A percentile compares a stretch with the other conserved stretches of the same genome.
Conservation (phyloP, 2,113 vertebrate species). For the Empidonax alnorum region DNA sequence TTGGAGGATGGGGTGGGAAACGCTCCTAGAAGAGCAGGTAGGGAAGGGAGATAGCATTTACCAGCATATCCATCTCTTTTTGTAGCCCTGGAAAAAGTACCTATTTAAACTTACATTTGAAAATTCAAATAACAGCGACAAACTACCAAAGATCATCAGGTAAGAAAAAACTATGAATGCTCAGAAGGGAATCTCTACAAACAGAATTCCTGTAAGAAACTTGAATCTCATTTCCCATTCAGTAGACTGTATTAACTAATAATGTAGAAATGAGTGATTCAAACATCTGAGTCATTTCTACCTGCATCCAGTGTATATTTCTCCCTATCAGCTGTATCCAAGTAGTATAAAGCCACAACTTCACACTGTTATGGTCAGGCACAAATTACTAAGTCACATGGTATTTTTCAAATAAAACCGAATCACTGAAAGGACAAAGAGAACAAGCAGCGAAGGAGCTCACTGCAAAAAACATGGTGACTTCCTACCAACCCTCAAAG, state of each 20-base stretch:
- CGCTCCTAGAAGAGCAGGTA: neutral
- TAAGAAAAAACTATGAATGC: neutral
- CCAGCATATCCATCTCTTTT: neutral
- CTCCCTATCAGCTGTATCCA: slow-evolving; percentile 12
- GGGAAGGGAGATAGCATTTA: neutral
- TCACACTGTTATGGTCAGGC: slow-evolving; percentile 13
- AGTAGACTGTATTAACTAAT: neutral
- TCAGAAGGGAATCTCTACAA: slow-evolving; percentile 5
- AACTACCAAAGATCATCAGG: neutral
- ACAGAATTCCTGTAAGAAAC: neutral
- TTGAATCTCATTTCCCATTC: neutral
- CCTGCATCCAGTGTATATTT: slow-evolving; percentile 14
- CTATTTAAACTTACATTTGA: neutral
- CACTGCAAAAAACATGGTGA: slow-evolving; percentile 13
- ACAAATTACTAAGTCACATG: slow-evolving; percentile 55
- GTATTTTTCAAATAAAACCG: slow-evolving; percentile 65
- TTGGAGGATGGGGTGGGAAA: neutral
- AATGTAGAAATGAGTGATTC: slow-evolving; percentile 24
- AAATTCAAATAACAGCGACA: neutral
- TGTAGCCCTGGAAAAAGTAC: neutral
- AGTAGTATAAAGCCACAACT: slow-evolving; percentile 13
- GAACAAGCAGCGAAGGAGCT: slow-evolving; percentile 19
- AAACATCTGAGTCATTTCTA: slow-evolving; percentile 41
- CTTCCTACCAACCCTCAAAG: slow-evolving; percentile 4
- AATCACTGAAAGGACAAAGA: slow-evolving; percentile 59